These are phyloP conservation scores for Polia nebulosa DNA, from an alignment of 2,888 invertebrate species.

Conservation along the genomic window DNA sequence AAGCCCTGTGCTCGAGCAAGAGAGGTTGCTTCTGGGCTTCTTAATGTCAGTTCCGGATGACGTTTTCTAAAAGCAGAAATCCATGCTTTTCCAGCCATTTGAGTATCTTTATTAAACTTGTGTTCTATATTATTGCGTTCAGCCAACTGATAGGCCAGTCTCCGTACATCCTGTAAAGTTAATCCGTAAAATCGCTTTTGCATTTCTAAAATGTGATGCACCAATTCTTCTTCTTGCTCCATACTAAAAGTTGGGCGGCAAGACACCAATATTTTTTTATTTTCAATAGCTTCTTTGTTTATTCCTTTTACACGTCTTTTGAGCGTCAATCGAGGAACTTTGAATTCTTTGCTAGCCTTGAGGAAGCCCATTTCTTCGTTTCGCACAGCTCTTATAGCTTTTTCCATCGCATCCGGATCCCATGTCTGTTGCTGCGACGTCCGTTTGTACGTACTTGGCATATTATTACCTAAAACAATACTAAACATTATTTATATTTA, in stretches of 20 bases:
- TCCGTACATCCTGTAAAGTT: slow-evolving; percentile 18
- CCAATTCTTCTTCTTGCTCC: slow-evolving; percentile 34
- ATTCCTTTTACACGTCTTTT: slow-evolving; percentile 28
- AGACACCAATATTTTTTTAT: slow-evolving; percentile 19
- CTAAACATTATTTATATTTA: slow-evolving; percentile 27
- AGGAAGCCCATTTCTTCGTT: slow-evolving; percentile 16
- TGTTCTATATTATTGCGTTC: slow-evolving; percentile 38
- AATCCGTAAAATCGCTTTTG: slow-evolving; percentile 24
- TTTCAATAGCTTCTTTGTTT: slow-evolving; percentile 23
- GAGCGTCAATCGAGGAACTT: slow-evolving; percentile 33
- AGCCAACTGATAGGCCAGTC: slow-evolving; percentile 31
- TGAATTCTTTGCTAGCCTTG: slow-evolving; percentile 29
- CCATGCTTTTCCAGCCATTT: slow-evolving; percentile 26
- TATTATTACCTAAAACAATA: slow-evolving; percentile 19
- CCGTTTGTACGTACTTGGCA: slow-evolving; percentile 20
- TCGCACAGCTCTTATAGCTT: slow-evolving; percentile 16
- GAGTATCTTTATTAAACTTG: slow-evolving; percentile 36
- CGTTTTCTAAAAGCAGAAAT: slow-evolving; percentile 30
- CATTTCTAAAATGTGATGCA: slow-evolving; percentile 37
- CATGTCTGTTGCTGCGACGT: slow-evolving; percentile 19
- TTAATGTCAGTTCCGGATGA: slow-evolving; percentile 41
- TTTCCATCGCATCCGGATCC: slow-evolving; percentile 16
- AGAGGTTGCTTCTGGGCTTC: slow-evolving; percentile 42
- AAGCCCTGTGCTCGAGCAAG: slow-evolving; percentile 51
- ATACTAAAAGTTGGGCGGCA: slow-evolving; percentile 28